phyloP scores from a whole-genome alignment of 2,888 invertebrate species.

The Macropis europaea region DNA sequence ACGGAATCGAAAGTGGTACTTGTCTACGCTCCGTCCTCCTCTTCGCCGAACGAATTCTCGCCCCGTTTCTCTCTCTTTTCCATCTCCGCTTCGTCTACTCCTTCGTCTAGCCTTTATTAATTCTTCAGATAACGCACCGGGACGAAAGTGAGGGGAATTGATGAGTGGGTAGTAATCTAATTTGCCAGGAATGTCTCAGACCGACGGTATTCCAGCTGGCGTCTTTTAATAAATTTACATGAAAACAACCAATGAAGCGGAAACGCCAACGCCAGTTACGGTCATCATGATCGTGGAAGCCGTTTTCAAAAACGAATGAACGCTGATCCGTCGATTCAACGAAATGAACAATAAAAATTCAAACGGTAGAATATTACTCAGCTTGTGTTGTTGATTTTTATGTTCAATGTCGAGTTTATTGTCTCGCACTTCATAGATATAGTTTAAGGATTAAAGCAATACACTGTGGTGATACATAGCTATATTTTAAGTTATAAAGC shows the following conservation, averaged over 20 bases:
- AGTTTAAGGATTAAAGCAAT: too few species aligned
- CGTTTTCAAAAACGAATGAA: too few species aligned
- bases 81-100: conserved; percentile 14
- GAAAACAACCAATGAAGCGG: conserved; percentile 55
- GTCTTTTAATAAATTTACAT: conserved; percentile 73
- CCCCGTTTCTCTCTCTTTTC: conserved; percentile 13
- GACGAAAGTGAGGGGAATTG: conserved; percentile 58
- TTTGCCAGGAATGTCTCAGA: conserved; percentile 65
- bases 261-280: conserved; percentile 1
- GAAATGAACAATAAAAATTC: too few species aligned
- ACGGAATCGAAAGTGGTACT: conserved; percentile 65
- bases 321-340: too few species aligned
- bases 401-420: too few species aligned
- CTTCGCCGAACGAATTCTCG: background rate
- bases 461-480: too few species aligned
- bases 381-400: too few species aligned
- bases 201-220: conserved; percentile 54
- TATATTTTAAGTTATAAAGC: too few species aligned
- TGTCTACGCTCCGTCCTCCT: conserved; percentile 38
- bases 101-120: conserved; percentile 61
- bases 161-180: conserved; percentile 71
- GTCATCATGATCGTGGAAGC: conserved; percentile 15
- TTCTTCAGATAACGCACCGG: conserved; percentile 61
- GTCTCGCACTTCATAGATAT: too few species aligned
- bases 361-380: too few species aligned